Percentiles rank a stretch among this genome's conserved stretches.
phyloP scores from a whole-genome alignment of 2,888 invertebrate genomes.

The Troides oblongomaculatus region DNA sequence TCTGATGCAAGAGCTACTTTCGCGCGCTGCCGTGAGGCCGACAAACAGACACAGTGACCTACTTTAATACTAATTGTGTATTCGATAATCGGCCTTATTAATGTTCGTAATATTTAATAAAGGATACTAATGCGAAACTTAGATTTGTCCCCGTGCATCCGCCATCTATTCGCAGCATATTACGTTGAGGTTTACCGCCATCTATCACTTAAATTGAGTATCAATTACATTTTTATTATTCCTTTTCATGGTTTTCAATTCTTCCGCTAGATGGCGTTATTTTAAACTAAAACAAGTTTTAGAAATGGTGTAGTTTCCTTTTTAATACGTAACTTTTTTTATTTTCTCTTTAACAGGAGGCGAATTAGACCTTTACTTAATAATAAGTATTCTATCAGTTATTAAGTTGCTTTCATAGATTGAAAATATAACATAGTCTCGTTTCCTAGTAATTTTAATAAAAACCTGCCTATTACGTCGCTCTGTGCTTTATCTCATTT shows the following conservation, averaged over 20 bases:
- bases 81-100: slow-evolving; percentile 46
- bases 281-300: not conserved
- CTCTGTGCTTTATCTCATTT: no score
- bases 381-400: not conserved
- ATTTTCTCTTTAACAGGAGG: no score
- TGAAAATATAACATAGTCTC: no score
- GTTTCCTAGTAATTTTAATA: no score
- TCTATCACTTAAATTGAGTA: slow-evolving; percentile 37
- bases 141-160: slow-evolving; percentile 27
- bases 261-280: slow-evolving; percentile 15
- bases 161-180: slow-evolving; percentile 38
- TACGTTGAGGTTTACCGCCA: slow-evolving; percentile 37
- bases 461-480: no score
- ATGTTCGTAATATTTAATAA: slow-evolving; percentile 18
- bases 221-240: slow-evolving; percentile 1
- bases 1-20: slow-evolving; percentile 73
- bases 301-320: not conserved
- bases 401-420: no score
- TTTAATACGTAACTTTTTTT: not conserved
- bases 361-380: no score
- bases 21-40: slow-evolving; percentile 59
- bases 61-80: slow-evolving; percentile 48
- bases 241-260: not conserved
- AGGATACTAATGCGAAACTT: not conserved
- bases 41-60: slow-evolving; percentile 65